A percentile compares a stretch with the other conserved stretches of the same genome.
Conservation (phyloP, 2,113 vertebrate species). For the Capreolus pygargus region DNA sequence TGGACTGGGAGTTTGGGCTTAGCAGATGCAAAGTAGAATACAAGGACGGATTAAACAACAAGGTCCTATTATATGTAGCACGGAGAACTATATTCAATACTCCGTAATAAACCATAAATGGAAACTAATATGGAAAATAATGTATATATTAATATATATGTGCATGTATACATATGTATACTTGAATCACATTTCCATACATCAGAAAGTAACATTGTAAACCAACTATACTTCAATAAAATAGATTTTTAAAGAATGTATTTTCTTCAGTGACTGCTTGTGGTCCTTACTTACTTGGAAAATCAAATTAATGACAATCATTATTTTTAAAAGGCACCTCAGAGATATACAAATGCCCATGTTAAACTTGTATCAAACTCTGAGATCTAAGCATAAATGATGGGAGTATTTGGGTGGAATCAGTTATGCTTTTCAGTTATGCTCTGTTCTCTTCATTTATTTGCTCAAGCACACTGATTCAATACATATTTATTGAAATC, state of each 20-base stretch:
- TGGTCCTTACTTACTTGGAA: neutral
- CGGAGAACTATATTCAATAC: neutral
- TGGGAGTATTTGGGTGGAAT: neutral
- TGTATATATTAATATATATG: neutral
- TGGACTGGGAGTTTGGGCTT: neutral
- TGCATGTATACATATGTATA: neutral
- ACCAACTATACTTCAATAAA: neutral
- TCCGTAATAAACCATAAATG: neutral
- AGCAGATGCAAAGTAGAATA: neutral
- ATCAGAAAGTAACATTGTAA: neutral
- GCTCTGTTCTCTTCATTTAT: neutral
- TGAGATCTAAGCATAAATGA: neutral
- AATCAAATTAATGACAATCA: slow-evolving; percentile 28
- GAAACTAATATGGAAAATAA: neutral
- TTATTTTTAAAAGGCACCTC: neutral
- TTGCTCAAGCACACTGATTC: neutral
- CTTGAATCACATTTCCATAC: neutral
- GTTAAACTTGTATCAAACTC: neutral
- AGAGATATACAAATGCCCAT: neutral
- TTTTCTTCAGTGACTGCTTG: neutral
- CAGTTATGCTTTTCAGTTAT: neutral
- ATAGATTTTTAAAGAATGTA: neutral
- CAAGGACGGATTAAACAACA: neutral
- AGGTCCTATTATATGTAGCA: neutral
- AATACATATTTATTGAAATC: neutral